Base-by-base conservation (phyloP, 1,140 invertebrate genomes). In the Papilio machaon region DNA sequence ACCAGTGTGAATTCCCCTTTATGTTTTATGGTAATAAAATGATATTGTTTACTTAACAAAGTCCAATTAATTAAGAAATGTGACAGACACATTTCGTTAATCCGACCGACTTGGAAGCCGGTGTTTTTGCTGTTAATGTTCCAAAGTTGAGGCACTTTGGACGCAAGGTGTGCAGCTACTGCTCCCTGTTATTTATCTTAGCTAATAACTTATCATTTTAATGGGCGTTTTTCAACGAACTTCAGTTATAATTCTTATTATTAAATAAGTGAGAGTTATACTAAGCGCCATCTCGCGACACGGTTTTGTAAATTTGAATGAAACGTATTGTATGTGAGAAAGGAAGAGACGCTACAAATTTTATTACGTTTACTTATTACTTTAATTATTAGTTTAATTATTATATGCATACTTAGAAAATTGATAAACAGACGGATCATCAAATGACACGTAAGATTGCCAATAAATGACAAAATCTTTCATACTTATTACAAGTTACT, bases 31-130 rank as follows among this genome's bases (percentile, higher is more conserved):
- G 90, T 91, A 93, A 93, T 93, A 93, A 93, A 93, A 91, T 93
- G 89, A 91, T 92, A 93, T 93, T 93, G 92, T 93, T 91, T 93
- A 92, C 92, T 92, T 93, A 91, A 88, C 79, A 88, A 93, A 92
- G 86, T 92, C 85, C 92, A 90, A 93, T 93, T 93, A 92, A 93
- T 93, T 93, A 91, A 90, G 92, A 89, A 89, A 86, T 88, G 89
- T 89, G 90, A 91, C 91, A 91, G 89, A 88, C 90, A 84, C 90
- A 89, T 90, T 93, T 90, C 87, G 91, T 92, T 93, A 92, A 93
- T 92, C 91, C 83, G 73, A 87, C 85, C 86, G 89, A 87, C 80
- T 88, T 84, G 83, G 87, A 87, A 87, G 85, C 84, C 85, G 83
- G 83, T 85, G 81, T 86, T 83, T 85, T 81, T 80, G 87, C 91